Base-by-base conservation (phyloP, 2,888 invertebrate genomes). In the Glaucopsyche alexis region DNA sequence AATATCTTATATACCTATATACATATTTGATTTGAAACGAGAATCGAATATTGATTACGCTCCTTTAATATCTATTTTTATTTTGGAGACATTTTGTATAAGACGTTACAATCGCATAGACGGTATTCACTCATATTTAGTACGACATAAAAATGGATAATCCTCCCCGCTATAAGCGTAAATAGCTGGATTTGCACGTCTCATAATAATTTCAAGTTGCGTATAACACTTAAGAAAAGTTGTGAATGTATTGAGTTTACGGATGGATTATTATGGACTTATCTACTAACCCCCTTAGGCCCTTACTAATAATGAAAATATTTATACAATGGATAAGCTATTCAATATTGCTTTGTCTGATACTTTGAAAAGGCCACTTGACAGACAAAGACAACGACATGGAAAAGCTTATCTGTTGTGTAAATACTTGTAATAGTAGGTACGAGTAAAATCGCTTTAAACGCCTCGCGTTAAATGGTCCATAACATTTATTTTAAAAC, bases 171-270 rank as follows among this genome's bases (percentile, higher is more conserved):
- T 38, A 38, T 60, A 38, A 38, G 60, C 60, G 38, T 60, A 60
- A 60, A 60, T 60, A 60, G 19, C 60, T 38, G 60, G 60, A 60
- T 60, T 60, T 60, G 29, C 60, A 60, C 29, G 60, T 60, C 60
- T 2, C 60, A 60, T 60, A 60, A 60, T 38, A 60, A 60, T 38
- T 38, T 60, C 13, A 60, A 60, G 13, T 60, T 13, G 5, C 60
- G 29, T 29, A 13, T 60, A 38, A 60, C 60, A 13, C 29, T 60
- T 29, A 38, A 60, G 29, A 60, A 60, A 60, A 55, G 55, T 55
- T 55, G 60, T 60, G 29, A 7, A 60, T 60, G 29, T 60, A 60
- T 60, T 14, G 60, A 60, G 60, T 60, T 60, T 60, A 55, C 9
- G 60, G 29, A 29, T 29, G 60, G 60, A 60, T 60, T 60, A 38